Base-by-base conservation (phyloP, 2,888 invertebrate species). In the Cheilosia soror region DNA sequence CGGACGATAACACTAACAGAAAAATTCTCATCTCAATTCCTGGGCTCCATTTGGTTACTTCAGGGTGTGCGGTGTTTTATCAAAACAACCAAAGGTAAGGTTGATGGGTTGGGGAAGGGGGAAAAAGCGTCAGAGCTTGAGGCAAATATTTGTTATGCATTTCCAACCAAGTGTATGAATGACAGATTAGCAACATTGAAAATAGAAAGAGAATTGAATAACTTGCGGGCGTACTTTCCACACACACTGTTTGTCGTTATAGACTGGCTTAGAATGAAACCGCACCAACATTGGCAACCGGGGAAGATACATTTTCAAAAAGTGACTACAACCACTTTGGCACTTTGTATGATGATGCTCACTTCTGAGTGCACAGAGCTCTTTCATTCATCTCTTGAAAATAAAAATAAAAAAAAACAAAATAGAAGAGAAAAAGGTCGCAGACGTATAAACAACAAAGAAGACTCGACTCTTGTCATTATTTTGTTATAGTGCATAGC, bases 121-220 rank as follows among this genome's bases (percentile, higher is more conserved):
- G 20, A 20, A 20, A 20, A 66, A 37, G 31, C 55, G 11, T 25
- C 15, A 75, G 11, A 44, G 62, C 85, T 72, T 2, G 47, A 7
- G 85, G 85, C 85, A 72, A 77, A 85, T 81, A 72, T 81, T 85
- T 85, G 76, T 66, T 76, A 85, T 81, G 76, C 71, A 85, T 81
- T 85, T 71, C 57, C 72, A 68, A 71, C 42, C 66, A 71, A 85
- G 76, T 81, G 85, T 81, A 85, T 81, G 76, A 85, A 85, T 81
- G 85, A 58, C 72, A 37, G 66, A 81, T 77, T 68, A 85, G 68
- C 72, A 81, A 77, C 81, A 40, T 77, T 44, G 72, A 53, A 55
- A 57, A 72, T 60, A 47, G 60, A 37, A 65, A 66, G 47, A 71
- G 42, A 85, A 85, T 81, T 76, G 81, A 85, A 72, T 62, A 66